These are phyloP conservation scores for Ctenomys sociabilis DNA, from an alignment of 2,113 vertebrate genomes.

Conservation along the genomic window DNA sequence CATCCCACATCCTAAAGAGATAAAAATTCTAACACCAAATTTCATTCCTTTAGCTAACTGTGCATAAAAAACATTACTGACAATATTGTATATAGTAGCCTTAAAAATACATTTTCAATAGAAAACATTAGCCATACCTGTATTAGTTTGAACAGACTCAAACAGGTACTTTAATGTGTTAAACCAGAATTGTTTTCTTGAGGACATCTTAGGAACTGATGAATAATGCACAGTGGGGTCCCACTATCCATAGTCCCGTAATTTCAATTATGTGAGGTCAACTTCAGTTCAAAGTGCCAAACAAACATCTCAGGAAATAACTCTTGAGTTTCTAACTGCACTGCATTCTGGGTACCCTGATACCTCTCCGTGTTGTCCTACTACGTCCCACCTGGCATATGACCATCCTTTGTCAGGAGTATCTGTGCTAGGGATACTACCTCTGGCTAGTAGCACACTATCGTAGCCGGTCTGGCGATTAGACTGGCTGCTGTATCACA, in stretches of 20 bases:
- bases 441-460: background rate
- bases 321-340: background rate
- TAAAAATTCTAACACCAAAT: slow-evolving; percentile 4
- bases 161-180: background rate
- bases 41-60: slow-evolving; percentile 11
- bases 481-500: background rate
- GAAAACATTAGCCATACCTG: background rate
- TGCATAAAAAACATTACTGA: background rate
- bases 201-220: background rate
- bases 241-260: background rate
- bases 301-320: background rate
- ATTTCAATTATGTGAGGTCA: background rate
- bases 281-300: background rate
- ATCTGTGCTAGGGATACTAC: background rate
- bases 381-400: background rate
- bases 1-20: background rate
- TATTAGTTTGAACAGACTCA: slow-evolving; percentile 36
- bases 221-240: background rate
- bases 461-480: too few species aligned
- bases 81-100: background rate
- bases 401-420: background rate
- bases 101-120: background rate
- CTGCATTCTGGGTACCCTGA: background rate
- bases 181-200: background rate
- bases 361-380: background rate